Evolutionary conservation across 2,888 invertebrate genomes (phyloP), one percentile per base, ranked within the genome.

Genomic region (Oeneis ivallda): DNA sequence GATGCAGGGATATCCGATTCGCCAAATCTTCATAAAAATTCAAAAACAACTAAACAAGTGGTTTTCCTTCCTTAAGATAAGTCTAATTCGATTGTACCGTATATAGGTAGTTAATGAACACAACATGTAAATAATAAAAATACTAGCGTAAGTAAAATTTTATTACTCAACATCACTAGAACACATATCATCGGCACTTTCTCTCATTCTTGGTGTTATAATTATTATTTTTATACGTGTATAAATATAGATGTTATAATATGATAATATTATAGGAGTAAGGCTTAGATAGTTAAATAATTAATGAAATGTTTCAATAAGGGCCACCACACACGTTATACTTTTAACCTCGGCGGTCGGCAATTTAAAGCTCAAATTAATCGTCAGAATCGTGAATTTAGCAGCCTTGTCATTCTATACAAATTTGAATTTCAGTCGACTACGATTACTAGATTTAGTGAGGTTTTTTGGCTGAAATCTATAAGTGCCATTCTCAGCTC

Each of bases 151-250:
- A 70, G 64, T 65, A 70, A 26, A 26, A 70, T 87, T 87, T 88
- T 87, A 84, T 88, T 89, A 85, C 78, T 85, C 75, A 74, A 43
- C 68, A 78, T 86, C 87, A 88, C 86, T 87, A 87, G 87, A 85
- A 85, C 82, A 89, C 90, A 92, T 92, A 92, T 92, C 91, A 90
- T 87, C 79, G 69, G 89, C 90, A 91, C 91, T 82, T 80, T 83
- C 81, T 86, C 82, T 87, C 85, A 88, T 84, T 89, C 85, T 91
- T 82, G 87, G 79, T 90, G 89, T 90, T 85, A 68, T 45, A 17
- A 47, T 47, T 47, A 85, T 69, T 80, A 82, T 76, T 74, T 77
- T 82, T 83, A 73, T 74, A 76, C 72, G 70, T 78, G 75, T 75
- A 76, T 74, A 77, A 68, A 64, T 62, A 64, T 66, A 66, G 60